Percentiles rank a stretch among this genome's conserved stretches.
phyloP scores from a whole-genome alignment of 2,797 vertebrate genomes.

The Onychomys leucogaster region DNA sequence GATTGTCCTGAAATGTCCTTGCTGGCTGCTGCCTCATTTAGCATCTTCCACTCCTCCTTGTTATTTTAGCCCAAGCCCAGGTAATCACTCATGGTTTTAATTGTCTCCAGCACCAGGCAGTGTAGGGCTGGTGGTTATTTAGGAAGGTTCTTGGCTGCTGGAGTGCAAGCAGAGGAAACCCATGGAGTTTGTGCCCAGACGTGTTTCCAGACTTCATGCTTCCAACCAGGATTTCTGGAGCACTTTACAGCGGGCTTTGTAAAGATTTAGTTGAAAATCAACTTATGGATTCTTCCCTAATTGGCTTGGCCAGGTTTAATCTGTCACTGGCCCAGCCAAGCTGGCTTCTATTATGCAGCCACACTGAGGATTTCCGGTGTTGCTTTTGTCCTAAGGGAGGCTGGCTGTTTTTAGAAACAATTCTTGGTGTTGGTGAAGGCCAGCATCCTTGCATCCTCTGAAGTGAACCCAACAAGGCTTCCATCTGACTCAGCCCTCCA shows the following conservation, averaged over 20 bases:
- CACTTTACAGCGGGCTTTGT: constrained; percentile 51
- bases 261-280: constrained; percentile 72
- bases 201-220: not conserved
- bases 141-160: not conserved
- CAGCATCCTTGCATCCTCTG: not conserved
- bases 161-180: constrained; percentile 22
- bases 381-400: constrained; percentile 25
- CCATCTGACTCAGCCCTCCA: constrained; percentile 3
- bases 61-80: constrained; percentile 68
- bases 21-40: constrained; percentile 13
- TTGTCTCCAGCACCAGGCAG: constrained; percentile 20
- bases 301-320: constrained; percentile 71
- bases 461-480: constrained; percentile 49
- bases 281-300: constrained; percentile 70
- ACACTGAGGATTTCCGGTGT: constrained; percentile 47
- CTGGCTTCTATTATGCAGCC: constrained; percentile 71
- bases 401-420: constrained; percentile 71
- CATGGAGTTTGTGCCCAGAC: not conserved
- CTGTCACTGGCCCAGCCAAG: constrained; percentile 61
- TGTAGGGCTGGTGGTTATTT: not conserved
- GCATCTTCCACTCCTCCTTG: constrained; percentile 19
- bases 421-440: constrained; percentile 55
- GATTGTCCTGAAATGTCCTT: constrained; percentile 30
- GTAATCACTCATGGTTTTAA: constrained; percentile 47
- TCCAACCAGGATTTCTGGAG: constrained; percentile 40